These are phyloP conservation scores for Leucoma salicis DNA, from an alignment of 2,888 invertebrate species.

Conservation along the genomic window DNA sequence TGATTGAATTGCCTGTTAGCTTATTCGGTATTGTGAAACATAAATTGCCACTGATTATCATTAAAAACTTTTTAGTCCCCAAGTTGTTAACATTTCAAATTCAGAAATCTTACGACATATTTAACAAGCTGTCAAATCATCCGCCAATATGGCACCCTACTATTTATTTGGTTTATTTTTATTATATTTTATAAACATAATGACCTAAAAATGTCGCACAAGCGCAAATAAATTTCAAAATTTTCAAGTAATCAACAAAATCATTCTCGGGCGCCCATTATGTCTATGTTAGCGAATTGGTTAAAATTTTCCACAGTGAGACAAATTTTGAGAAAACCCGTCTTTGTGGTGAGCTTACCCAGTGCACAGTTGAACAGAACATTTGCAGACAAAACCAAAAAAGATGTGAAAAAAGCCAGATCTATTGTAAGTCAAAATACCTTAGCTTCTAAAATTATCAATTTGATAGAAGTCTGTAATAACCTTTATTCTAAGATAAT, in stretches of 20 bases:
- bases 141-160: slow-evolving; percentile 51
- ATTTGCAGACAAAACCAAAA: slow-evolving; percentile 50
- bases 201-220: slow-evolving; percentile 41
- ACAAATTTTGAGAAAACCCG: slow-evolving; percentile 30
- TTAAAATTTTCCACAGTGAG: slow-evolving; percentile 39
- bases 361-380: slow-evolving; percentile 28
- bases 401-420: slow-evolving; percentile 43
- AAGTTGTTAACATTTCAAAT: slow-evolving; percentile 32
- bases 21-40: too few species aligned
- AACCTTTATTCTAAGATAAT: too few species aligned
- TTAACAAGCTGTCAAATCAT: slow-evolving; percentile 29
- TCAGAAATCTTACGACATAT: slow-evolving; percentile 30
- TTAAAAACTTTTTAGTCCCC: not conserved
- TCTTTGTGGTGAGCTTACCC: slow-evolving; percentile 24
- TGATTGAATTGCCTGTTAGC: too few species aligned
- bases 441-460: too few species aligned
- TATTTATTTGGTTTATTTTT: slow-evolving; percentile 26
- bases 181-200: slow-evolving; percentile 33
- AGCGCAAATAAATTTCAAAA: slow-evolving; percentile 32
- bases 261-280: slow-evolving; percentile 46
- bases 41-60: not conserved
- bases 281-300: slow-evolving; percentile 49
- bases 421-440: slow-evolving; percentile 42
- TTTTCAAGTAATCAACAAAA: slow-evolving; percentile 16
- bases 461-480: too few species aligned